phyloP scores from a whole-genome alignment of 2,113 vertebrate genomes.

The Meleagris gallopavo region DNA sequence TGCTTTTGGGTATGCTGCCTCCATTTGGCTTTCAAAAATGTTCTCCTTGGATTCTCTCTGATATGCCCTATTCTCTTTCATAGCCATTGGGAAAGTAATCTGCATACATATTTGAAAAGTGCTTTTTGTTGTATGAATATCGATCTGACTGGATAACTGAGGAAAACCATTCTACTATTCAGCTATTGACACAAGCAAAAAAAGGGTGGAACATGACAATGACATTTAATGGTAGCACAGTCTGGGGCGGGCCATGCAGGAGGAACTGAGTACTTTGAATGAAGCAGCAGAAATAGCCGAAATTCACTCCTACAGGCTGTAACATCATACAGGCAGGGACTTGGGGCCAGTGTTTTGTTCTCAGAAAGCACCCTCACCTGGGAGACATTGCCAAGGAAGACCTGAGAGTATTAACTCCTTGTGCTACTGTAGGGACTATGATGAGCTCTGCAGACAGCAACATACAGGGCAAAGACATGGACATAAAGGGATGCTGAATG shows the following conservation, averaged over 20 bases:
- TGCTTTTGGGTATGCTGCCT: background rate
- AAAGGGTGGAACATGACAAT: background rate
- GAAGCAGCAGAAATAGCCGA: background rate
- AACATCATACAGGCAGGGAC: background rate
- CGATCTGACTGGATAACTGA: background rate
- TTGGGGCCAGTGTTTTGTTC: background rate
- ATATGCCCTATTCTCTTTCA: background rate
- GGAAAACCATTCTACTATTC: background rate
- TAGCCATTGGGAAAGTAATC: accelerated
- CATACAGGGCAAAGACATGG: accelerated
- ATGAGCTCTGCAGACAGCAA: background rate
- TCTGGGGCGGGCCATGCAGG: accelerated
- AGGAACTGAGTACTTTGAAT: background rate
- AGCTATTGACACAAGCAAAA: background rate
- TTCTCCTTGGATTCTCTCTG: background rate
- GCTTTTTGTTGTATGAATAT: background rate
- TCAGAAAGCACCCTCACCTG: background rate
- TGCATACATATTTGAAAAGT: background rate
- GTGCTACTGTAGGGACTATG: background rate
- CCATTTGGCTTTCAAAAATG: background rate
- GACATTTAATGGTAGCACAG: background rate
- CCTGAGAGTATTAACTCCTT: background rate
- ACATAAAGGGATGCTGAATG: background rate
- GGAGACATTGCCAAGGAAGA: background rate
- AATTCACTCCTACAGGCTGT: background rate